Evolutionary conservation across 2,888 invertebrate species (phyloP), one percentile per base, ranked within the genome.

Genomic region (Sipha maydis): DNA sequence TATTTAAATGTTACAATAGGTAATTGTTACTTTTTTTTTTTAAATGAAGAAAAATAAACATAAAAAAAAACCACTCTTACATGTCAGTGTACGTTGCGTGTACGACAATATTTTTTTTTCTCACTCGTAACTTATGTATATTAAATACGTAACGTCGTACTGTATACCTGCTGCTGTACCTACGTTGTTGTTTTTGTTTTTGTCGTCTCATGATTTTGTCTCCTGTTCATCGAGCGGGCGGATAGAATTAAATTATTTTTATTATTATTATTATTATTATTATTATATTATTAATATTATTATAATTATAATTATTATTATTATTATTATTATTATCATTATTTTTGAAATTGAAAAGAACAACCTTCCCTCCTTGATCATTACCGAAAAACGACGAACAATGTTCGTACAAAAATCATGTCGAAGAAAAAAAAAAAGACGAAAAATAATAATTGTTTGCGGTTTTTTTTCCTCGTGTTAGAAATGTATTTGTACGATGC

Each of bases 11-110:
- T 61, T n/a, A 61, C 61, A 19, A 21, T n/a, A 38, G n/a, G n/a
- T 83, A 83, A 83, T 48, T 83, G 83, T 83, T 71, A 71, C 34
- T 34, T 83, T 83, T 78, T 83, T 56, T 14, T 21, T 19, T 11
- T 19, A n/a, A 67, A 25, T 3, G 3, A 67, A 67, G 3, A 67
- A 67, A 67, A n/a, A n/a, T n/a, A 67, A 7, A 67, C 1, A 67
- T 28, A 67, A n/a, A 8, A 48, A 14, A 48, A 67, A n/a, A 67
- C n/a, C 67, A n/a, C n/a, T 9, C 25, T 25, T 28, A n/a, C 9
- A 41, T 41, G 41, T 41, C 11, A 41, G 48, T 8, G 11, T 1
- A 11, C 48, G 41, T 14, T 2, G 48, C 14, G 14, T 48, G 48
- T 48, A 48, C 48, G 48, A 48, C 48, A 14, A 1, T 14, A 14